Percentiles rank a stretch among this genome's conserved stretches.
Evolutionary conservation across 2,888 invertebrate species (phyloP).

Genomic region (Meghimatium bilineatum): DNA sequence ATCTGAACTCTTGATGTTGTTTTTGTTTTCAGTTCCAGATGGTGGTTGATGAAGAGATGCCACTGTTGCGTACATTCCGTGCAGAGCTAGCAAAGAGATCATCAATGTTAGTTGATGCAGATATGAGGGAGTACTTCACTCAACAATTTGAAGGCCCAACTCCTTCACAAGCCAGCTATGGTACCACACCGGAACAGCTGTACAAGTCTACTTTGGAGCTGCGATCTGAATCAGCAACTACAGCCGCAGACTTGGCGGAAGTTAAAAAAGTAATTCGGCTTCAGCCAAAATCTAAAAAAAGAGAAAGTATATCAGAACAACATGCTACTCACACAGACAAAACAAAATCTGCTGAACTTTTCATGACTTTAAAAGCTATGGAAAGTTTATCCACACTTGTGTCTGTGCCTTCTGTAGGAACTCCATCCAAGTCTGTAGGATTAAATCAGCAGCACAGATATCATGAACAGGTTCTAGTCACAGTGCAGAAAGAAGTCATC

Average conservation of each 20-base stretch:
- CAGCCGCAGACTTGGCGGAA: conserved; percentile 50
- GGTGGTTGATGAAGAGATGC: conserved; percentile 70
- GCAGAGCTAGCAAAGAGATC: conserved; percentile 83
- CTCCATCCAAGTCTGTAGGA: neutral
- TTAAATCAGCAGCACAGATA: neutral
- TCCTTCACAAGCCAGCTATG: conserved; percentile 57
- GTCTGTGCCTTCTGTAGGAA: neutral
- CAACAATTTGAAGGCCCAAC: conserved; percentile 70
- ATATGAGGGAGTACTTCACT: conserved; percentile 71
- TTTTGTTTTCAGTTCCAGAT: conserved; percentile 66
- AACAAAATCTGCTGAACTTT: conserved; percentile 32
- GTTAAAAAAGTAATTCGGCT: conserved; percentile 22
- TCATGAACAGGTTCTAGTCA: conserved; percentile 68
- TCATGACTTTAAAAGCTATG: conserved; percentile 48
- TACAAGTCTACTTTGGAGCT: conserved; percentile 61
- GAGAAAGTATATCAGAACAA: conserved; percentile 32
- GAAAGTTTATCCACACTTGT: conserved; percentile 33
- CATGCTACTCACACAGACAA: neutral
- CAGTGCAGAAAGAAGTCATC: conserved; percentile 62
- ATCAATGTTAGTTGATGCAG: conserved; percentile 70
- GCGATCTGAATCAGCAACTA: conserved; percentile 47
- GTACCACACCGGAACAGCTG: conserved; percentile 51
- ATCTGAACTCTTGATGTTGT: neutral
- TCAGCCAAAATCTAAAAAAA: conserved; percentile 8
- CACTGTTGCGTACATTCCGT: conserved; percentile 83